Base-by-base conservation (phyloP, 2,888 invertebrate species). In the Lepidocyrtinus sp. region DNA sequence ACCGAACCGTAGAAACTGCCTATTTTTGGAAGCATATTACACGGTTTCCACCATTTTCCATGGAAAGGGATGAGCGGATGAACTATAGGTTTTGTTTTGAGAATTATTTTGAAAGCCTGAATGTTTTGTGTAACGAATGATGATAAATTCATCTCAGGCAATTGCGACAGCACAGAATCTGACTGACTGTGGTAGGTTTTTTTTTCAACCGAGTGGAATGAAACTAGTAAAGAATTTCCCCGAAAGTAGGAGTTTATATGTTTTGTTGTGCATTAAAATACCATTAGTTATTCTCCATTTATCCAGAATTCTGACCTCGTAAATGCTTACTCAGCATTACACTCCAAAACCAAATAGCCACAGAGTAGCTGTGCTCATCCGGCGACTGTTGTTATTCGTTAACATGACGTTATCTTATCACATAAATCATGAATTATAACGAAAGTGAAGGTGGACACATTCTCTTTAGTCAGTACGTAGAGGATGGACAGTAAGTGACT, bases 121-220 rank as follows among this genome's bases (percentile, higher is more conserved):
- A 19, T 70, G 46, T 45, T 61, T 72, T 70, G 21, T 77, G 64
- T 61, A 19, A 69, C 50, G 17, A 26, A 59, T 75, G 77, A 77
- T 77, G 77, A 77, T 77, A 77, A 72, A 77, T 77, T 77, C 71
- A 72, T 77, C 72, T 77, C 59, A 61, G 72, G 71, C 72, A 65
- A 67, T 21, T 67, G 72, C 77, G 77, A 77, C 77, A 77, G 77
- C 26, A 26, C 59, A 21, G n/a, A n/a, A n/a, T n/a, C n/a, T n/a
- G n/a, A n/a, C n/a, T n/a, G n/a, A n/a, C n/a, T n/a, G n/a, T n/a
- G n/a, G n/a, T n/a, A n/a, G n/a, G n/a, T n/a, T n/a, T n/a, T n/a
- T n/a, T n/a, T n/a, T n/a, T n/a, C n/a, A n/a, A n/a, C n/a, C n/a
- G n/a, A n/a, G n/a, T n/a, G n/a, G n/a, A n/a, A n/a, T n/a, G n/a